Conservation (phyloP, 2,888 invertebrate genomes). For the Agonopterix alstromeriana region DNA sequence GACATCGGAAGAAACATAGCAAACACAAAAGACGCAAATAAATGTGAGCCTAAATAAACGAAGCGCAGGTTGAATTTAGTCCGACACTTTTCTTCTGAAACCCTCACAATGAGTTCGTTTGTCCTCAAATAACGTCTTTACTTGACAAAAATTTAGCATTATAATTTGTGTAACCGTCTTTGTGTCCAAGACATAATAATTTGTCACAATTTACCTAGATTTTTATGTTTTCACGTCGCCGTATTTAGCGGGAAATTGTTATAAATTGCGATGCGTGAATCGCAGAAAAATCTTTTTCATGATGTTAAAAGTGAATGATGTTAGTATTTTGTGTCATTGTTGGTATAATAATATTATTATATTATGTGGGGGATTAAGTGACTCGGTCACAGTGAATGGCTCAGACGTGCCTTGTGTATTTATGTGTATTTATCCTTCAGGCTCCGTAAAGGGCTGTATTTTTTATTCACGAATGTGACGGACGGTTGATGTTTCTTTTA, state of each 20-base stretch:
- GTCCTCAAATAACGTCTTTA: slow-evolving; percentile 6
- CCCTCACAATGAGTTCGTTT: slow-evolving; percentile 1
- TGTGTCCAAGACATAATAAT: slow-evolving; percentile 33
- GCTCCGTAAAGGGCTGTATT: slow-evolving; percentile 1
- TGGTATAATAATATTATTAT: slow-evolving; percentile 19
- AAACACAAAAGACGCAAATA: no score
- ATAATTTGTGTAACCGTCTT: slow-evolving; percentile 9
- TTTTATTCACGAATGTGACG: slow-evolving; percentile 1
- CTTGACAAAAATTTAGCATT: slow-evolving; percentile 6
- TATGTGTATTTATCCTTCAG: slow-evolving; percentile 20
- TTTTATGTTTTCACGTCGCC: slow-evolving; percentile 30
- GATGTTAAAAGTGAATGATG: slow-evolving; percentile 19
- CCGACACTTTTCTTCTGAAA: neutral
- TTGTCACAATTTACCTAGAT: slow-evolving; percentile 46
- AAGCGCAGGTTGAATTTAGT: no score
- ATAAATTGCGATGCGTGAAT: slow-evolving; percentile 34
- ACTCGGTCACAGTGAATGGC: slow-evolving; percentile 32
- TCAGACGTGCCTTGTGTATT: slow-evolving; percentile 32
- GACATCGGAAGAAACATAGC: no score
- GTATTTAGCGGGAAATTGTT: slow-evolving; percentile 42
- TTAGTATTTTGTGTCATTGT: slow-evolving; percentile 20
- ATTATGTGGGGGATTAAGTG: slow-evolving; percentile 16
- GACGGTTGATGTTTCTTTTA: neutral
- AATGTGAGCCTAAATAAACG: no score
- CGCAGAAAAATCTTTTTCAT: slow-evolving; percentile 22